Percentiles rank a stretch among this genome's conserved stretches.
phyloP scores from a whole-genome alignment of 2,113 vertebrate species.

The Sinocyclocheilus anophthalmus region DNA sequence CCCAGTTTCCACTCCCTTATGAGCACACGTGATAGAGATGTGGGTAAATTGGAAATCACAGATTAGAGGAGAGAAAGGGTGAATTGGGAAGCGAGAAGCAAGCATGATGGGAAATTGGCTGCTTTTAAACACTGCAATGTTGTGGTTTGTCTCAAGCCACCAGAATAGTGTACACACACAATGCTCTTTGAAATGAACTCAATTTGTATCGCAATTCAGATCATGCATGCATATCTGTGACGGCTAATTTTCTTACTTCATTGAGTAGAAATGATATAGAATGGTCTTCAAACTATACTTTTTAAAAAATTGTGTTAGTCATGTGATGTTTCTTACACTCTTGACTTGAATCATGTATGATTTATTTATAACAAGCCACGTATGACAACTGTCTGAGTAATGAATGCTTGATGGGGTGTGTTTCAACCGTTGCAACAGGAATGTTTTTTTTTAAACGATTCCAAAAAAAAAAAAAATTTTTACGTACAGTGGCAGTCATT shows the following conservation, averaged over 20 bases:
- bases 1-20: conserved; percentile 70
- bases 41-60: conserved; percentile 68
- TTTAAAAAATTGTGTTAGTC: neutral
- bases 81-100: conserved; percentile 60
- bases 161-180: conserved; percentile 34
- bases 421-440: too few species aligned
- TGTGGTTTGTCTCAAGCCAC: neutral
- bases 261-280: neutral
- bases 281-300: neutral
- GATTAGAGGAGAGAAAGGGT: conserved; percentile 65
- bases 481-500: neutral
- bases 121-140: neutral
- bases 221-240: neutral
- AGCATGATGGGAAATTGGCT: neutral
- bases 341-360: conserved; percentile 9
- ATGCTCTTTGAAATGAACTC: neutral
- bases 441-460: too few species aligned
- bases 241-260: too few species aligned
- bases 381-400: conserved; percentile 21
- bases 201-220: neutral
- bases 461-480: too few species aligned
- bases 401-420: conserved; percentile 36
- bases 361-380: conserved; percentile 9
- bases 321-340: neutral
- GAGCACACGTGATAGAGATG: conserved; percentile 65